Conservation (phyloP, 92 coral and sea anemone genomes). For the Epizoanthus stellaris region DNA sequence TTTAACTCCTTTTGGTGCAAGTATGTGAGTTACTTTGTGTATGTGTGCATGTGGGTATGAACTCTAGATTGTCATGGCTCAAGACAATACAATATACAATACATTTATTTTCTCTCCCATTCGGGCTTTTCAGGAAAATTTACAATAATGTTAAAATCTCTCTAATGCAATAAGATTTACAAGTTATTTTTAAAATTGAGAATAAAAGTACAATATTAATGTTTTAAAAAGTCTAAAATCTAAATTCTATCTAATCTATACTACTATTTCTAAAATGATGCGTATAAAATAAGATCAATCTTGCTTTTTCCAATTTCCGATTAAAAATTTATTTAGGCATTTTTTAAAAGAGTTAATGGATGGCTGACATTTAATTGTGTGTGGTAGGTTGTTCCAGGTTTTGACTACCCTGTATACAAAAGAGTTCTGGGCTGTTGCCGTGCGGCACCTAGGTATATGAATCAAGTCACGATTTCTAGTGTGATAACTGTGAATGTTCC, state of each 20-base stretch:
- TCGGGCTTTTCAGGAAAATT: too few species aligned
- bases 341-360: slow-evolving; percentile 2
- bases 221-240: too few species aligned
- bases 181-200: too few species aligned
- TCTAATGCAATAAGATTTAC: too few species aligned
- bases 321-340: not conserved
- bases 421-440: too few species aligned
- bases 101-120: too few species aligned
- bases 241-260: too few species aligned
- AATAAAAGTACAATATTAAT: too few species aligned
- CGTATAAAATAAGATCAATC: slow-evolving; percentile 1
- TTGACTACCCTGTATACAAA: not conserved
- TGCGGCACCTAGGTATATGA: too few species aligned
- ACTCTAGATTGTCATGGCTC: not conserved
- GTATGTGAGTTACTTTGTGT: not conserved
- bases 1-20: slow-evolving; percentile 5
- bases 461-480: too few species aligned
- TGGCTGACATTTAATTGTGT: slow-evolving; percentile 18
- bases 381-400: slow-evolving; percentile 14
- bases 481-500: not conserved
- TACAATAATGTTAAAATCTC: too few species aligned
- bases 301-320: slow-evolving; percentile 8
- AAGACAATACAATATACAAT: not conserved
- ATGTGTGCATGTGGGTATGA: not conserved
- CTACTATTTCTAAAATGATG: not conserved